Base-by-base conservation (phyloP, 2,888 invertebrate genomes). In the Pristionchus entomophagus region DNA sequence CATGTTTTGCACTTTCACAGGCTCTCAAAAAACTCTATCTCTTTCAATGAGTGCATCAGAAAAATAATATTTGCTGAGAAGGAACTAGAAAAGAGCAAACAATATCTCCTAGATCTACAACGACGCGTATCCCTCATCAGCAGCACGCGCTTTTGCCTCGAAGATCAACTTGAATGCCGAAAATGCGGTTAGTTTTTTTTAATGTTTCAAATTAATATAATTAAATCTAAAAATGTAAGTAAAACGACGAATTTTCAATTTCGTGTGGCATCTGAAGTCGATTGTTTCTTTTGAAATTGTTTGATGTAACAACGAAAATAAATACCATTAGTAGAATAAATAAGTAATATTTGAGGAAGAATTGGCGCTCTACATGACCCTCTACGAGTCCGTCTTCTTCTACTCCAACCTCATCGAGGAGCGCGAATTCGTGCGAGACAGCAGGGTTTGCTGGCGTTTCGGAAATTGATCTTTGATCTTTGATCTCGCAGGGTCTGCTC, bases 361-460 rank as follows among this genome's bases (percentile, higher is more conserved):
- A 35, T 59, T 82, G 6, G 56, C 59, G 0, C 35, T 59, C n/a
- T 82, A 82, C 59, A 53, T 82, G 56, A 38, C n/a, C 6, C 82
- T 82, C 38, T 82, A 82, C 82, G 82, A 82, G 29, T 29, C 82
- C 0, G 26, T 59, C 82, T 82, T 41, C 82, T 59, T 82, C 38
- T 82, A 82, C 59, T 17, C n/a, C 51, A 53, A 80, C 35, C 51
- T 80, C 2, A 80, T 80, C 12, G 78, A 80, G 22, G 49, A 26
- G 0, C 78, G 51, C 32, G 45, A 73, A 45, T 41, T 73, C 41
- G 73, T 45, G 8, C 41, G 26, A 5, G 41, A 73, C 26, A 73
- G 73, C 32, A 73, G 73, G 45, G 73, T 73, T 14, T 17, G 73
- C 14, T 45, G 45, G 6, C 5, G 56, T 56, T 56, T 45, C 45